Evolutionary conservation across 2,888 invertebrate genomes (phyloP).

Genomic region (Ormyrus nitidulus): DNA sequence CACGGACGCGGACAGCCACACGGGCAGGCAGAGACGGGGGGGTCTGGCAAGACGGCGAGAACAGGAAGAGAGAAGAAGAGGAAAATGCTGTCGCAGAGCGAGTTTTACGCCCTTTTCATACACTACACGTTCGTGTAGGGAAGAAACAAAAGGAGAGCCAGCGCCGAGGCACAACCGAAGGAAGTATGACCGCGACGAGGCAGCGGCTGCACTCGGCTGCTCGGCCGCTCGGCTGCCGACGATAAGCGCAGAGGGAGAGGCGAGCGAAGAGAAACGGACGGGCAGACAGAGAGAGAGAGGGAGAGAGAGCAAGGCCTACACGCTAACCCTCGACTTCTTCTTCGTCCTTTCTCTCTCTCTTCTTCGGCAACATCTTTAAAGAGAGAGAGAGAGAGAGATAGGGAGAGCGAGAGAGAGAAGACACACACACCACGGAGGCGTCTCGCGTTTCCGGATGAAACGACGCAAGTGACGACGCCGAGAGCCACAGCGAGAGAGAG

Average conservation of each 20-base stretch:
- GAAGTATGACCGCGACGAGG: conserved; percentile 41
- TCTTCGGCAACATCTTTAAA: too few species aligned
- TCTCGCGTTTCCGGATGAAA: conserved; percentile 34
- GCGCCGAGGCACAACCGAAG: conserved; percentile 24
- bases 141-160: neutral
- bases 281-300: too few species aligned
- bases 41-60: neutral
- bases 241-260: conserved; percentile 8
- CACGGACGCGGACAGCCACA: too few species aligned
- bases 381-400: too few species aligned
- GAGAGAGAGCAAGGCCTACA: too few species aligned
- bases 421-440: neutral
- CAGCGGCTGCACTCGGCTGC: conserved; percentile 3
- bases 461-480: conserved; percentile 40
- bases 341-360: too few species aligned
- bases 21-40: neutral
- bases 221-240: conserved; percentile 66
- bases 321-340: too few species aligned
- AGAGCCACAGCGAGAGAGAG: neutral
- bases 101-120: conserved; percentile 73
- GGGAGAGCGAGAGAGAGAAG: too few species aligned
- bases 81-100: conserved; percentile 72
- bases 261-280: neutral
- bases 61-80: neutral
- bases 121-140: conserved; percentile 73